Percentiles rank a stretch among this genome's conserved stretches.
Conservation (phyloP, 2,113 vertebrate genomes). For the Hyperopisus bebe region DNA sequence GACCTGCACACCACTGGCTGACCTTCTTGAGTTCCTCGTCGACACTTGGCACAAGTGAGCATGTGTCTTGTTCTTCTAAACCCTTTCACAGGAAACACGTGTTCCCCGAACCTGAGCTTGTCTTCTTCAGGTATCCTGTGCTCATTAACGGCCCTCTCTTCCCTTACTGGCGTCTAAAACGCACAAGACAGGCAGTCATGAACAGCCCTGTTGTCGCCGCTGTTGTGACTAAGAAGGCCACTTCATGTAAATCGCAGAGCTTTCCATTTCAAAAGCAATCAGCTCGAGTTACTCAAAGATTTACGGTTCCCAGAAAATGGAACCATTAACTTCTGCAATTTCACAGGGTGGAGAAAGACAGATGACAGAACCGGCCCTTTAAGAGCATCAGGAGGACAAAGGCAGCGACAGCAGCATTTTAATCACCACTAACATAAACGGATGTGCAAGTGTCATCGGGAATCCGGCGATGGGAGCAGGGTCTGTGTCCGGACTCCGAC, state of each 20-base stretch:
- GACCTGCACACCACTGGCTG: too few species aligned
- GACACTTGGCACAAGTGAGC: not conserved
- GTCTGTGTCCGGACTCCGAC: constrained; percentile 6
- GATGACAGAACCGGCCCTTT: constrained; percentile 31
- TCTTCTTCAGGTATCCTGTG: not conserved
- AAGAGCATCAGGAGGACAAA: constrained; percentile 28
- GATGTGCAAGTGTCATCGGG: not conserved
- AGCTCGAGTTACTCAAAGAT: constrained; percentile 44
- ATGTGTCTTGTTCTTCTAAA: not conserved
- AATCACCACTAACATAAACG: not conserved
- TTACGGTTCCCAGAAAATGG: constrained; percentile 34
- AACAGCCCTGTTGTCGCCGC: constrained; percentile 1
- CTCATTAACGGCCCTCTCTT: too few species aligned
- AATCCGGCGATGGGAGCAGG: constrained; percentile 9
- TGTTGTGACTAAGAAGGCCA: constrained; percentile 29
- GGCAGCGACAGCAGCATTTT: constrained; percentile 7
- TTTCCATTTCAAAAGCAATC: constrained; percentile 38
- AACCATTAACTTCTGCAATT: constrained; percentile 30
- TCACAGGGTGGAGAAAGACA: constrained; percentile 43
- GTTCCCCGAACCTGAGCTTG: not conserved
- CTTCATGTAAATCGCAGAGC: constrained; percentile 40
- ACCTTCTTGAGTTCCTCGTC: not conserved
- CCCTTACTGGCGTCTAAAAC: not conserved
- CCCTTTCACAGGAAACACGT: not conserved
- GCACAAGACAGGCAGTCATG: constrained; percentile 23